Base-by-base conservation (phyloP, 2,888 invertebrate species). In the Trimorus sp. region DNA sequence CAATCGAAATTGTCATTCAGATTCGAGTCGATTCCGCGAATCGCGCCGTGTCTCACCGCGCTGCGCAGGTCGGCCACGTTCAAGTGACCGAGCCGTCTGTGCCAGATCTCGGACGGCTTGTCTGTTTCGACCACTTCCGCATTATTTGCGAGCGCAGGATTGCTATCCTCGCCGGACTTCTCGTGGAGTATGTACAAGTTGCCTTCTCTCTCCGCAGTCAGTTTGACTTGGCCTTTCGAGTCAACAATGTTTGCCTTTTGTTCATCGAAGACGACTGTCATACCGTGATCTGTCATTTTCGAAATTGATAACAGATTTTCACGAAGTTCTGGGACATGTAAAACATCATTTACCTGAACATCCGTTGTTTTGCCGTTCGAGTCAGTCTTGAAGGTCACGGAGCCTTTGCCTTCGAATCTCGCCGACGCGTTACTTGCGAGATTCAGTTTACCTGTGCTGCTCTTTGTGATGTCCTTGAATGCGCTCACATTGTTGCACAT, bases 211-310 rank as follows among this genome's bases (percentile, higher is more conserved):
- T 51, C 4, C 15, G 45, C 56, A n/a, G 26, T 14, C n/a, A 56
- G 2, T 7, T 14, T 45, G 11, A 16, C 36, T 37, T 26, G 4
- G 37, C 48, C 37, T 14, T 51, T 8, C 12, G 49, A n/a, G 9
- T 69, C 58, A 14, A 38, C 14, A 4, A 58, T 69, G 26, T 48
- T 8, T 0, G 58, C 69, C 38, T 38, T 49, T 8, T 14, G 7
- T 6, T 36, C 53, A 65, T n/a, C 40, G 3, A 40, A 59, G 58
- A 65, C 65, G 0, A 15, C 42, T n/a, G 40, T 59, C 36, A 63
- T 49, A n/a, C 37, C 49, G 49, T 37, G 36, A n/a, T 63, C 62
- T n/a, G 62, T 63, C 8, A 63, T 63, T 49, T 63, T 63, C 1
- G 49, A 3, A 11, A 63, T 37, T 0, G 49, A 63, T 14, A 63